Percentiles rank a stretch among this genome's conserved stretches.
phyloP scores from a whole-genome alignment of 37 sponge, comb jelly and placozoan genomes.

The Halisarca cf. caerulea region DNA sequence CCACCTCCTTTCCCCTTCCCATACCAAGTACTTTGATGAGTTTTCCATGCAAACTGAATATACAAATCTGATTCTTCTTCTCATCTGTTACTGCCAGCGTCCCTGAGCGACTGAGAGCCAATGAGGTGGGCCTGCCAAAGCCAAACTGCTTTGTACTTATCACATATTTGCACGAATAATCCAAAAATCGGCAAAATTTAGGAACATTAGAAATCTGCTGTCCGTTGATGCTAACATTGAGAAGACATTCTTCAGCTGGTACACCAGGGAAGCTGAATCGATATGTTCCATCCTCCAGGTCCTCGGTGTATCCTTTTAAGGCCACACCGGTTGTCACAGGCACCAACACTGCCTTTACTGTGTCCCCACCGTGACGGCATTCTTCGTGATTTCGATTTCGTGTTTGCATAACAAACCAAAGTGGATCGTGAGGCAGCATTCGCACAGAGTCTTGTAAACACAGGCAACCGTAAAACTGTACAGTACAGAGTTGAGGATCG shows the following conservation, averaged over 20 bases:
- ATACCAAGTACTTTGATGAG: neutral
- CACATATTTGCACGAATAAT: constrained; percentile 1
- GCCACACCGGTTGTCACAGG: neutral
- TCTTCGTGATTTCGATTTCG: neutral
- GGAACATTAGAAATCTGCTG: neutral
- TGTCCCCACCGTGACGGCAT: constrained; percentile 1
- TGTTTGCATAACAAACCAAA: neutral
- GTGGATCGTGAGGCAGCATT: neutral
- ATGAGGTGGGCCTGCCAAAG: neutral
- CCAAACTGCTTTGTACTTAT: neutral
- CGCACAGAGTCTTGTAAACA: constrained; percentile 1
- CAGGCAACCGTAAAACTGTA: neutral
- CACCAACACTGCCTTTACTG: neutral
- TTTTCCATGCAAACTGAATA: neutral
- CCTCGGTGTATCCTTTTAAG: neutral
- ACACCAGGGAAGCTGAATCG: neutral
- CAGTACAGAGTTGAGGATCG: constrained; percentile 9
- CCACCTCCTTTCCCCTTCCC: neutral
- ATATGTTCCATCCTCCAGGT: constrained; percentile 16
- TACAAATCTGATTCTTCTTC: neutral
- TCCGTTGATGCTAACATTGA: neutral
- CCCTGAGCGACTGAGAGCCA: constrained; percentile 1
- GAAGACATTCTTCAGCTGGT: constrained; percentile 1
- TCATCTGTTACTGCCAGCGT: neutral
- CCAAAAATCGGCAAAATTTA: neutral